phyloP scores from a whole-genome alignment of 2,113 vertebrate genomes.

The Stigmatopora argus region DNA sequence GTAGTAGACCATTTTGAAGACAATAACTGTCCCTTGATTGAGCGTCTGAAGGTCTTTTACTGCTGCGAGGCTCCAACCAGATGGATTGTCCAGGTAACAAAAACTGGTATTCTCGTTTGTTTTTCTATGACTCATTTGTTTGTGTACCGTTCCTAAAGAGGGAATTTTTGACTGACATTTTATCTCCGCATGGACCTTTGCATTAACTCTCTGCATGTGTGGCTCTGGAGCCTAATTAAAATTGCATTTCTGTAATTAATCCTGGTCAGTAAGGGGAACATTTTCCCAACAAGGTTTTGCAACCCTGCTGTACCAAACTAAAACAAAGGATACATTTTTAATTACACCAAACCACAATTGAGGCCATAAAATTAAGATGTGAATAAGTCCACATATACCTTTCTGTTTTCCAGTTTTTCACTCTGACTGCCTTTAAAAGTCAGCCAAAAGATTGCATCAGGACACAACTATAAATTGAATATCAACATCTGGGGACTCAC shows the following conservation, averaged over 20 bases:
- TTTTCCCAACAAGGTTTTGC: neutral
- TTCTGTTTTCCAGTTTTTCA: neutral
- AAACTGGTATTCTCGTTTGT: neutral
- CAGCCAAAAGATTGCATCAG: neutral
- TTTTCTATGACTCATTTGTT: neutral
- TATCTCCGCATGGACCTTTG: neutral
- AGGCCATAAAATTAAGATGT: neutral
- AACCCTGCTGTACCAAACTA: neutral
- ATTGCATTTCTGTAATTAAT: neutral
- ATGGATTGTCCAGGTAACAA: conserved; percentile 84
- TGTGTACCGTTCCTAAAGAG: neutral
- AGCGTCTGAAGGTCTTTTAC: conserved; percentile 92
- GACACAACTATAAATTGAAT: neutral
- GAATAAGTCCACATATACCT: neutral
- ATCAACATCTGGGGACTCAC: conserved; percentile 5
- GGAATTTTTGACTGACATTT: neutral
- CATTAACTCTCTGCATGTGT: neutral
- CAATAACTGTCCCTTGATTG: conserved; percentile 66
- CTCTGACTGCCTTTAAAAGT: neutral
- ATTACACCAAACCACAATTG: neutral
- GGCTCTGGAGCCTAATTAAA: neutral
- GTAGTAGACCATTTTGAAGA: conserved; percentile 88
- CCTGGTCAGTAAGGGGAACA: neutral
- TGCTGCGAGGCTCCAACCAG: conserved; percentile 81
- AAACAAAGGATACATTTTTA: neutral